Evolutionary conservation across 2,113 vertebrate species (phyloP).

Genomic region (Cinclus mexicanus): DNA sequence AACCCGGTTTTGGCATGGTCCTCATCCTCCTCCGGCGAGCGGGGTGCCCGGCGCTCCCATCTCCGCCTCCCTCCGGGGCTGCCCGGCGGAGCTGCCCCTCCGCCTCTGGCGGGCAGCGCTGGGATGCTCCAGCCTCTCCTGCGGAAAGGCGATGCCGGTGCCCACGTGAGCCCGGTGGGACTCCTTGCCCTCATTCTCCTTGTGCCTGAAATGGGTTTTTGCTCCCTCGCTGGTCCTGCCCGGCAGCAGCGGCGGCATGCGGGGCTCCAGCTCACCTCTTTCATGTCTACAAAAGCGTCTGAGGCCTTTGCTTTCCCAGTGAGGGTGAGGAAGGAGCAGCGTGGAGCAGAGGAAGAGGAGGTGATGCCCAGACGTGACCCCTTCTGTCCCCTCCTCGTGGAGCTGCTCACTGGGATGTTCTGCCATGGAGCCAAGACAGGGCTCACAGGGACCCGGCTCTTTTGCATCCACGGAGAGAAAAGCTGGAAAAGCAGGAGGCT

Average conservation of each 20-base stretch:
- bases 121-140: conserved; percentile 1
- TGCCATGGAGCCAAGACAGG: rapidly evolving
- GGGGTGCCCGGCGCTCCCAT: not conserved
- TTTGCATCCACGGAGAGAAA: not conserved
- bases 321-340: not conserved
- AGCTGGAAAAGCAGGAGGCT: not conserved
- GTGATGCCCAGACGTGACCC: not conserved
- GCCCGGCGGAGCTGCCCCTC: not conserved
- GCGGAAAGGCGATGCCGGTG: conserved; percentile 14
- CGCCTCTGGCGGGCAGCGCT: not conserved
- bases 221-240: not conserved
- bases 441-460: rapidly evolving
- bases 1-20: conserved; percentile 10
- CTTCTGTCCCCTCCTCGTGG: rapidly evolving
- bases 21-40: not conserved
- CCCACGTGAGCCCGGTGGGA: conserved; percentile 68
- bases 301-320: rapidly evolving
- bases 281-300: rapidly evolving
- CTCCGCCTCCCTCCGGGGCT: not conserved
- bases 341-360: not conserved
- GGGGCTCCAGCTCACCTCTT: not conserved
- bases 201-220: conserved; percentile 34
- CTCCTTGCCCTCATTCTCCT: conserved; percentile 67
- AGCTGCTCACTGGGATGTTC: not conserved
- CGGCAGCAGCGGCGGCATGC: not conserved